Conservation (phyloP, 2,797 vertebrate genomes). For the Liasis olivaceus region DNA sequence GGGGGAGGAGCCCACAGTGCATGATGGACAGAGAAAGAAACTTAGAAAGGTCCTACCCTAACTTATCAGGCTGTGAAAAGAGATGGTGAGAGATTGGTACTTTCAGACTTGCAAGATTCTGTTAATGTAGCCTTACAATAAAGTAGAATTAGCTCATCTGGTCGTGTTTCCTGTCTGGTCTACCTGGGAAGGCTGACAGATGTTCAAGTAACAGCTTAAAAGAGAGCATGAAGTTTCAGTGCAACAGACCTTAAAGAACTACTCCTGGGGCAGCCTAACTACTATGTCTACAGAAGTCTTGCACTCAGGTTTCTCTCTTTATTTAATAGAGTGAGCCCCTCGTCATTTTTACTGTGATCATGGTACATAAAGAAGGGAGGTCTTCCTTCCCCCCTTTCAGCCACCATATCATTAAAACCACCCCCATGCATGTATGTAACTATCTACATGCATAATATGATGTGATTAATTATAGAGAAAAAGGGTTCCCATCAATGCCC, state of each 20-base stretch:
- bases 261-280: background rate
- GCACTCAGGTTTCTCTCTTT: background rate
- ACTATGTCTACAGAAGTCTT: background rate
- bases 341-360: background rate
- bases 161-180: too few relatives aligned
- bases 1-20: too few relatives aligned
- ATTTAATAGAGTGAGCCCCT: background rate
- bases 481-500: background rate
- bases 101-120: too few relatives aligned
- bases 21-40: too few relatives aligned
- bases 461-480: background rate
- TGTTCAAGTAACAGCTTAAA: background rate
- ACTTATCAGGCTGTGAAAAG: too few relatives aligned
- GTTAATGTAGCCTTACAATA: too few relatives aligned
- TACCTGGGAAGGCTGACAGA: too few relatives aligned
- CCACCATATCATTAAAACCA: background rate
- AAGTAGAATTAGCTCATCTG: too few relatives aligned
- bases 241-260: background rate
- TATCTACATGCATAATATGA: background rate
- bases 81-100: too few relatives aligned
- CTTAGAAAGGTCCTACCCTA: too few relatives aligned
- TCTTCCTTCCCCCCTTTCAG: background rate
- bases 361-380: background rate
- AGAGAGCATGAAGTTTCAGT: background rate
- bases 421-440: too few relatives aligned